phyloP scores from a whole-genome alignment of 2,113 vertebrate genomes.

The Salvator merianae region DNA sequence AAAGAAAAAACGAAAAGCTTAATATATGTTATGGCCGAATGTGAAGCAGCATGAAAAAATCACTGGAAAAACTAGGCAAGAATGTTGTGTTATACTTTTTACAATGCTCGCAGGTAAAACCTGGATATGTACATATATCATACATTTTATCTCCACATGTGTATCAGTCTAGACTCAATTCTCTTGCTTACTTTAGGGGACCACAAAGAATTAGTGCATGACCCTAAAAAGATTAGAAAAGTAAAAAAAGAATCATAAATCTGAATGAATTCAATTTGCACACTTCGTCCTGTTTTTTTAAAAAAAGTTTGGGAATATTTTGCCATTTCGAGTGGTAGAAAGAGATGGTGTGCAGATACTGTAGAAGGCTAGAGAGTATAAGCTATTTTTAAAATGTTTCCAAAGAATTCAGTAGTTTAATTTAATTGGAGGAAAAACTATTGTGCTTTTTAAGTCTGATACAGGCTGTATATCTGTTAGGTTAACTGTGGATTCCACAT shows the following conservation, averaged over 20 bases:
- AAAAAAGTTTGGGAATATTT: too few species aligned
- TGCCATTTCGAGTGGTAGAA: neutral
- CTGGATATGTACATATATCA: neutral
- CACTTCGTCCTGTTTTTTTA: neutral
- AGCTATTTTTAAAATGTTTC: too few species aligned
- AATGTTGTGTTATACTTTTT: neutral
- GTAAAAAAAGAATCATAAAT: neutral
- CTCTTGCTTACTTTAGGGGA: neutral
- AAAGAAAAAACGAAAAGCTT: neutral
- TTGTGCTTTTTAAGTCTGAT: too few species aligned
- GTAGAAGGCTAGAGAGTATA: too few species aligned
- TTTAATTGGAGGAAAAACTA: too few species aligned
- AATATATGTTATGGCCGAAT: neutral
- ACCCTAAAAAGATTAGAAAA: neutral
- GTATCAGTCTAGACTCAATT: neutral
- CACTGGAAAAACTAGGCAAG: neutral
- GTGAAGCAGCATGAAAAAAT: neutral
- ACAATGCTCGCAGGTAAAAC: too few species aligned
- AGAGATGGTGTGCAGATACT: neutral
- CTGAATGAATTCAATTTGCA: neutral
- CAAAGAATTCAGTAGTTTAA: too few species aligned
- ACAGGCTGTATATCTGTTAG: too few species aligned
- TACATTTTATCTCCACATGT: neutral
- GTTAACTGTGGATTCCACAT: too few species aligned
- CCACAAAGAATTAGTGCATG: neutral